Conservation (phyloP, 2,113 vertebrate genomes). For the Phylloscopus trochilus region DNA sequence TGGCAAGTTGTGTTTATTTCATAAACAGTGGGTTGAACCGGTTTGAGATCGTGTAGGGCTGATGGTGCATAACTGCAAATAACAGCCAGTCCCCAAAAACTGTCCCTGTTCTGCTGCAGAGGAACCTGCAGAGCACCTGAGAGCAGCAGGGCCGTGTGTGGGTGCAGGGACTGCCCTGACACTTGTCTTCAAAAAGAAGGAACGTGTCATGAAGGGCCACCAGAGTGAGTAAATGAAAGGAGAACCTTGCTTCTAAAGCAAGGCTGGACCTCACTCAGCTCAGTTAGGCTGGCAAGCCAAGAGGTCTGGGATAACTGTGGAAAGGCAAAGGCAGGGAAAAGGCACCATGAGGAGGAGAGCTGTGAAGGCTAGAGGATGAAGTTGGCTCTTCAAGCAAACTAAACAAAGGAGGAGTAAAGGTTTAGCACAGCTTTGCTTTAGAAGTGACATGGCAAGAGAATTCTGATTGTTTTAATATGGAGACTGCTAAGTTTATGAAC, state of each 20-base stretch:
- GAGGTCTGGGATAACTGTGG: background rate
- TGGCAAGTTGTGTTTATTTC: background rate
- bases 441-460: background rate
- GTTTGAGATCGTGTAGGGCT: background rate
- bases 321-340: background rate
- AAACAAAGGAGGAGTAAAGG: background rate
- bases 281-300: background rate
- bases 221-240: background rate
- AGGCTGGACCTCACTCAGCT: background rate
- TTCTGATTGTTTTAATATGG: background rate
- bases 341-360: background rate
- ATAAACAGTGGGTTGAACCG: background rate
- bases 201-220: background rate
- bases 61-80: background rate
- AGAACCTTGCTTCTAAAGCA: background rate
- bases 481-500: background rate
- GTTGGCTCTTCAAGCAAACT: background rate
- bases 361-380: background rate
- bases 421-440: background rate
- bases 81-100: background rate
- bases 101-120: accelerated
- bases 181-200: background rate
- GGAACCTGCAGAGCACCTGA: accelerated
- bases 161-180: background rate
- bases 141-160: background rate